These are phyloP conservation scores for Mastomys coucha DNA, from an alignment of 2,113 vertebrate genomes.

Conservation along the genomic window DNA sequence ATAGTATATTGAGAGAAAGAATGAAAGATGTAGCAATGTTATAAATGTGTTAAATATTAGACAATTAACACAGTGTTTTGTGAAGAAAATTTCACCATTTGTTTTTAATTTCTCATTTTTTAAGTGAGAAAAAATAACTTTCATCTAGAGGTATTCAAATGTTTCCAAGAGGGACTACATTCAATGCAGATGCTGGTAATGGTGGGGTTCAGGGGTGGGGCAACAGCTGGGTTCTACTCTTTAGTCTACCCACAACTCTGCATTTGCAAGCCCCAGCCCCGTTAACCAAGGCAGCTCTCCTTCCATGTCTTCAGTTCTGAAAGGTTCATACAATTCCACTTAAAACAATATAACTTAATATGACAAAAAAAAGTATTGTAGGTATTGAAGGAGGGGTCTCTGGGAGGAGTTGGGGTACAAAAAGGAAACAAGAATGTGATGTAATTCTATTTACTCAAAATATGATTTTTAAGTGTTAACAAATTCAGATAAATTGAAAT, in stretches of 20 bases:
- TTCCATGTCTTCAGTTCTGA: neutral
- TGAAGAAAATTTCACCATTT: neutral
- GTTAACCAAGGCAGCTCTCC: neutral
- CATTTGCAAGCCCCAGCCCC: neutral
- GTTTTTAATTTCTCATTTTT: neutral
- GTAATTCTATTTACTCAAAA: too few relatives aligned
- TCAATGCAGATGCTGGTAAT: neutral
- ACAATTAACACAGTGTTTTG: neutral
- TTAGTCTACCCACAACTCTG: neutral
- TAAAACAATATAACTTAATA: neutral
- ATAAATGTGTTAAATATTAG: neutral
- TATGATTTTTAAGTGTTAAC: too few relatives aligned
- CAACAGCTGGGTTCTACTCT: neutral
- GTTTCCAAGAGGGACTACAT: neutral
- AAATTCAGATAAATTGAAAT: too few relatives aligned
- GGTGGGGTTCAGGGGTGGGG: too few relatives aligned
- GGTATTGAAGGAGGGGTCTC: too few relatives aligned
- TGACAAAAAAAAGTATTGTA: too few relatives aligned
- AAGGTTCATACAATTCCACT: neutral
- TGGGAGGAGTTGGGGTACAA: too few relatives aligned
- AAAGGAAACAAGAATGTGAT: too few relatives aligned
- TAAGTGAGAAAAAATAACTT: conserved; percentile 3
- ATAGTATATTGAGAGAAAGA: neutral
- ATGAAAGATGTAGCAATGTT: neutral
- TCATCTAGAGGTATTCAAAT: neutral